Percentiles rank a stretch among this genome's conserved stretches.
These are phyloP conservation scores for Notiomystis cincta DNA, from an alignment of 2,113 vertebrate species.

Conservation along the genomic window DNA sequence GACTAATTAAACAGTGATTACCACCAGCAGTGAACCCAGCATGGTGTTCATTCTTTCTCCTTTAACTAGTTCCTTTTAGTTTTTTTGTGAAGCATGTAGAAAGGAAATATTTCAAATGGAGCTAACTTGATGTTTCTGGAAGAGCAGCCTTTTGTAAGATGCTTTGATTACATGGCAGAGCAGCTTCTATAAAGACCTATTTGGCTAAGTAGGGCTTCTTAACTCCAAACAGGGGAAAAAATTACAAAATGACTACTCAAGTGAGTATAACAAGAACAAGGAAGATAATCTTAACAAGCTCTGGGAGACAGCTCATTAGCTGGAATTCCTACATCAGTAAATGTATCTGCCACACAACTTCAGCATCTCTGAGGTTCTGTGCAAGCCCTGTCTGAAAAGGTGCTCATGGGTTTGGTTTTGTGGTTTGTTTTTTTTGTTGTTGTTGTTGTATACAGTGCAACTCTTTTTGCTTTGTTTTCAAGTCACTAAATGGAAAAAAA, in stretches of 20 bases:
- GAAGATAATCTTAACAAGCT: background rate
- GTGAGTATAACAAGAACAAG: background rate
- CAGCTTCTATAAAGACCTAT: background rate
- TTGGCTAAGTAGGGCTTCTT: background rate
- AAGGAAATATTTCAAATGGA: background rate
- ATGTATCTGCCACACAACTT: background rate
- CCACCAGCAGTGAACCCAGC: background rate
- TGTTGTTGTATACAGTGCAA: too few relatives aligned
- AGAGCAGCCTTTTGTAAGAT: background rate
- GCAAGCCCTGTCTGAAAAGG: background rate
- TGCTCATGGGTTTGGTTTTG: background rate
- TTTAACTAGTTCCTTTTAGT: background rate
- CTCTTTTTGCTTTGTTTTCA: background rate
- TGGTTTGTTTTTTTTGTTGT: too few relatives aligned
- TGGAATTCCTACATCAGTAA: background rate
- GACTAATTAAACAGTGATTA: background rate
- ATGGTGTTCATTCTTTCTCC: background rate
- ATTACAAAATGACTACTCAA: background rate
- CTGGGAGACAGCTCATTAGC: background rate
- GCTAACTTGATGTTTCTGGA: background rate
- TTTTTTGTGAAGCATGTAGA: background rate
- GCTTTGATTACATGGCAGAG: constrained; percentile 4
- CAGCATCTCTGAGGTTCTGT: background rate
- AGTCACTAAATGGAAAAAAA: background rate
- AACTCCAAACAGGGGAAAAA: background rate